These are phyloP conservation scores for Vulpes ferrilata DNA, from an alignment of 2,113 vertebrate species.

Conservation along the genomic window DNA sequence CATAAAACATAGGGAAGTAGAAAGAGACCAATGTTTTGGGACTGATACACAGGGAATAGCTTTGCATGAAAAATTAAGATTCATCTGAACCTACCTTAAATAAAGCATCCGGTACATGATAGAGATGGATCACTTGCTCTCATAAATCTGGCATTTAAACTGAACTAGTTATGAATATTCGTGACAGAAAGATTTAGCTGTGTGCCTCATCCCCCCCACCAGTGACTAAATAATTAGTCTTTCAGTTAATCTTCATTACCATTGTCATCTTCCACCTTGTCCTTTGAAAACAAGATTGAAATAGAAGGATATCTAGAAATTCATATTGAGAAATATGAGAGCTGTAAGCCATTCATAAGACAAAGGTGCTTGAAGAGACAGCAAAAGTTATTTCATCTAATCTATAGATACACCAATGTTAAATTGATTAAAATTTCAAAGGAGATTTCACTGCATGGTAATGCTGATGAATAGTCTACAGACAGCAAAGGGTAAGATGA, in stretches of 20 bases:
- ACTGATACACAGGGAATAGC: constrained; percentile 15
- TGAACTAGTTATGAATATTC: constrained; percentile 71
- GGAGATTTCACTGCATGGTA: constrained; percentile 64
- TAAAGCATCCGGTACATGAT: constrained; percentile 62
- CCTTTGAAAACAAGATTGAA: constrained; percentile 79
- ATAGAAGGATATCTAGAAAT: constrained; percentile 64
- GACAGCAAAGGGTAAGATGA: constrained; percentile 78
- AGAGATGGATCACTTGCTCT: constrained; percentile 70
- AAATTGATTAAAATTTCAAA: constrained; percentile 83
- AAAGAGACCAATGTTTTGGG: background rate
- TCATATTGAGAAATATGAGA: constrained; percentile 73
- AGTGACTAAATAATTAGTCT: constrained; percentile 83
- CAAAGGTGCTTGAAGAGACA: constrained; percentile 76
- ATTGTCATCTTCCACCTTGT: constrained; percentile 74
- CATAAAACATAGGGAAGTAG: background rate
- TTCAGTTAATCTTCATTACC: constrained; percentile 83
- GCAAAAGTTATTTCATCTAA: constrained; percentile 80
- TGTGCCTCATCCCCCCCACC: constrained; percentile 56
- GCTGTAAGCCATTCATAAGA: constrained; percentile 73
- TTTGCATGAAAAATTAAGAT: constrained; percentile 63
- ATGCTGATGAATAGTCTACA: constrained; percentile 77
- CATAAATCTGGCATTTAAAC: constrained; percentile 80
- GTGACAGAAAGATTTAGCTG: constrained; percentile 81
- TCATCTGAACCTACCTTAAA: constrained; percentile 70
- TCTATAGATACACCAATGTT: constrained; percentile 80